Evolutionary conservation across 2,888 invertebrate genomes (phyloP), one percentile per base, ranked within the genome.

Genomic region (Nysson spinosus): DNA sequence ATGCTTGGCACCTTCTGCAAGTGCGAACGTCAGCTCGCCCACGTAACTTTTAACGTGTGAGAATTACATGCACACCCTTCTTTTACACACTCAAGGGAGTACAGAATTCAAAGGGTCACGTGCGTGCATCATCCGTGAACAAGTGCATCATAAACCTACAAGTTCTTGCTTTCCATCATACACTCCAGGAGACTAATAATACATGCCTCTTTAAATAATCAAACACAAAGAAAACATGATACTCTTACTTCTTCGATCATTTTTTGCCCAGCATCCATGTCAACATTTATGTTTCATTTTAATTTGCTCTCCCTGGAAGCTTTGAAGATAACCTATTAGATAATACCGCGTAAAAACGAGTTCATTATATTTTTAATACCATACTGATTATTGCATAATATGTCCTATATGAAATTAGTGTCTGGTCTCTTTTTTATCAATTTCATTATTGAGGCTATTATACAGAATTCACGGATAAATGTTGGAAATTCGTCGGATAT

Each of bases 11-110:
- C 26, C 30, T 35, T 34, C 37, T 32, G 34, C 30, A 42, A 56
- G 52, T 42, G 51, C 39, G 46, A 11, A 37, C 50, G 56, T 56
- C 39, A 52, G 37, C 44, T 39, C 72, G 60, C 70, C 72, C 67
- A 72, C 66, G 50, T 43, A 28, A 28, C 60, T 56, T 57, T 35
- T 47, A 54, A 56, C 22, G 71, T 58, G 71, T 65, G 58, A 66
- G 55, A 32, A 65, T 70, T 32, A 49, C 40, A 37, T 22, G 39
- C 32, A 32, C 42, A 32, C 50, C n/a, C 12, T 57, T 34, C 60
- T 49, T 61, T 34, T 50, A 37, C 47, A 49, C 46, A 46, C 42
- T 55, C 35, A 32, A 17, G 16, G 39, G n/a, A 65, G 55, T 47
- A 47, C 63, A 12, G 35, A 20, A 35, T 50, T 26, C 39, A 51